Conservation (phyloP, 2,888 invertebrate species). For the Sympetrum striolatum region DNA sequence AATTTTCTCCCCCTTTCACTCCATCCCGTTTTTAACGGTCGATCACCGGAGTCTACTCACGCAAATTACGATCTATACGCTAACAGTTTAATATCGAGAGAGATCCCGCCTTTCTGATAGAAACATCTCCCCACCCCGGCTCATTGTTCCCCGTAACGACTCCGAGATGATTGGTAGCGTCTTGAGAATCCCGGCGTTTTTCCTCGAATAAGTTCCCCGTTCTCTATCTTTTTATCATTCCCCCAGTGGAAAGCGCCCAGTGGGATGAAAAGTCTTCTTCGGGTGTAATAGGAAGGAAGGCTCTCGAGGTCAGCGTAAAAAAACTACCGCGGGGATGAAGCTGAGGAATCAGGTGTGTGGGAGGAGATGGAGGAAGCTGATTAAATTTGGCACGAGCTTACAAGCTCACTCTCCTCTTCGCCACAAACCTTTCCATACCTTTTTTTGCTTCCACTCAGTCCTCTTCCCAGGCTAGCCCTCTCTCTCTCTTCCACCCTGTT, state of each 20-base stretch:
- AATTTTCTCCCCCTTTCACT: no score
- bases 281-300: neutral
- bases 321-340: neutral
- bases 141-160: neutral
- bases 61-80: no score
- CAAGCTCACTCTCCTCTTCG: neutral
- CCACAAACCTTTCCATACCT: neutral
- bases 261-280: neutral
- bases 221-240: neutral
- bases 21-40: no score
- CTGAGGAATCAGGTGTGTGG: neutral
- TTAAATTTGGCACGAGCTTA: neutral
- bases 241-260: neutral
- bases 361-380: neutral
- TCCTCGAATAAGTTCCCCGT: neutral
- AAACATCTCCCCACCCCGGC: neutral
- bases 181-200: neutral
- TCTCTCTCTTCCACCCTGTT: neutral
- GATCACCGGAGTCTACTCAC: no score
- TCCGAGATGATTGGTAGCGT: neutral
- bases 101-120: no score
- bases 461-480: neutral
- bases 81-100: no score
- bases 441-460: neutral
- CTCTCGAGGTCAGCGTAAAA: neutral